A percentile compares a stretch with the other conserved stretches of the same genome.
phyloP scores from a whole-genome alignment of 30 jellyfish, hydroid and myxozoan species.

The Morbakka virulenta region DNA sequence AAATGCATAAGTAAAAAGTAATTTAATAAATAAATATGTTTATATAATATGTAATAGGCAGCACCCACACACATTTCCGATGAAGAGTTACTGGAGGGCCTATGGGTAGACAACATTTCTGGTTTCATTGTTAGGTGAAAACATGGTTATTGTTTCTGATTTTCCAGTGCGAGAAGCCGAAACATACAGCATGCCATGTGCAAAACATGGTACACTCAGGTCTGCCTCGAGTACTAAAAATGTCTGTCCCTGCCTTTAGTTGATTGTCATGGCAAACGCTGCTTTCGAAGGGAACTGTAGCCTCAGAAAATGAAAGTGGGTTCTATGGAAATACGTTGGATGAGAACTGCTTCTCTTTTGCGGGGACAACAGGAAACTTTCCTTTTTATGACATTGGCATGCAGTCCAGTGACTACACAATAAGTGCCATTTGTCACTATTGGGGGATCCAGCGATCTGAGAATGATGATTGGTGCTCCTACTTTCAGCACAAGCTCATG shows the following conservation, averaged over 20 bases:
- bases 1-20: no score
- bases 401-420: conserved; percentile 2
- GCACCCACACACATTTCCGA: no score
- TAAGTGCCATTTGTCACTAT: conserved; percentile 36
- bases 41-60: no score
- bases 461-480: conserved; percentile 47
- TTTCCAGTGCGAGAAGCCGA: conserved; percentile 19
- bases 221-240: background rate
- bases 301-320: conserved; percentile 22
- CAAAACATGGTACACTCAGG: background rate
- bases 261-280: conserved; percentile 27
- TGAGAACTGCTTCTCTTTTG: conserved; percentile 6
- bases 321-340: conserved; percentile 21
- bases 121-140: background rate
- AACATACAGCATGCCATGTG: no score
- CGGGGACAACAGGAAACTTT: background rate
- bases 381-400: conserved; percentile 19
- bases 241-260: conserved; percentile 38
- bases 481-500: conserved; percentile 18
- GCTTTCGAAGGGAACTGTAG: conserved; percentile 10
- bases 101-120: background rate
- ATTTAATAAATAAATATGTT: no score
- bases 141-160: background rate
- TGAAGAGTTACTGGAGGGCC: no score
- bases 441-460: conserved; percentile 47